These are phyloP conservation scores for Psilopogon haemacephalus DNA, from an alignment of 2,113 vertebrate species.

Conservation along the genomic window DNA sequence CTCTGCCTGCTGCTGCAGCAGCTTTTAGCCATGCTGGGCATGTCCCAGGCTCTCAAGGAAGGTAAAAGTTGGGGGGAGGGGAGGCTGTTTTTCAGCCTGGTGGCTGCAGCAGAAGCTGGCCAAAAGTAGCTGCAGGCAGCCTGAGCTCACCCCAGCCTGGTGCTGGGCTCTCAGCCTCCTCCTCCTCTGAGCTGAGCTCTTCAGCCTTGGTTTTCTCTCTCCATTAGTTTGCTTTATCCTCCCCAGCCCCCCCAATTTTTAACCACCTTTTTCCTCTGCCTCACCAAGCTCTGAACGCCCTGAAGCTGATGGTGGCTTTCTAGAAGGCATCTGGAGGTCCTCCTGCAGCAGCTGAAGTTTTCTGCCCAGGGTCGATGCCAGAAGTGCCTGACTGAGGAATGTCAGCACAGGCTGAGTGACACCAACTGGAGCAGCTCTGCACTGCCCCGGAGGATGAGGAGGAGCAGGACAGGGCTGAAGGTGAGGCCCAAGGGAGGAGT, in stretches of 20 bases:
- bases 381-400: accelerated
- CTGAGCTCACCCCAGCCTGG: background rate
- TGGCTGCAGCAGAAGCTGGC: background rate
- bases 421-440: background rate
- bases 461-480: background rate
- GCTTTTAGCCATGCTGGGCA: background rate
- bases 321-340: background rate
- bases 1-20: background rate
- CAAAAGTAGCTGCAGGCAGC: background rate
- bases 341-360: background rate
- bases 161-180: background rate
- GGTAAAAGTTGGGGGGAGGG: background rate
- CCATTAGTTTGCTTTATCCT: accelerated
- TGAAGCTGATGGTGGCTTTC: accelerated
- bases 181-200: background rate
- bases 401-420: background rate
- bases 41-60: background rate
- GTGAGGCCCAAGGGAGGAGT: background rate
- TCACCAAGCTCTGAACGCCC: accelerated
- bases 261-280: background rate
- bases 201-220: background rate
- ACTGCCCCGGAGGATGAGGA: background rate
- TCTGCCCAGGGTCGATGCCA: accelerated
- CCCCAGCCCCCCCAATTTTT: accelerated
- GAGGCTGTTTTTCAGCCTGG: background rate